A percentile compares a stretch with the other conserved stretches of the same genome.
Conservation (phyloP, 1,140 invertebrate genomes). For the Drosophila quadrilineata region DNA sequence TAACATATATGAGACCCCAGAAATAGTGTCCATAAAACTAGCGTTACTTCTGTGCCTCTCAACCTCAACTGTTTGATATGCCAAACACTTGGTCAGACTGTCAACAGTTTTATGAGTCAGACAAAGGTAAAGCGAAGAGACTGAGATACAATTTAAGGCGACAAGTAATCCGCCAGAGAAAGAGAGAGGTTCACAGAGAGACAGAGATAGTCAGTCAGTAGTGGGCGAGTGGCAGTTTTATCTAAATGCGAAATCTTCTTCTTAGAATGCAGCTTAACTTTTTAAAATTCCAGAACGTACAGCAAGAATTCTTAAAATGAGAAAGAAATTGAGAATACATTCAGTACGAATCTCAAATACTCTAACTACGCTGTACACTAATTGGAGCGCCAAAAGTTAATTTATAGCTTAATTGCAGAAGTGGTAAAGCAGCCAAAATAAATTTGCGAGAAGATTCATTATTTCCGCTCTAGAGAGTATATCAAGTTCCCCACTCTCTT, state of each 20-base stretch:
- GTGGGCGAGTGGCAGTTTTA: not conserved
- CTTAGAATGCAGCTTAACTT: conserved; percentile 42
- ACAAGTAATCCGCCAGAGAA: conserved; percentile 11
- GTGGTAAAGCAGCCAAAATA: not conserved
- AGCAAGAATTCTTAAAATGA: not conserved
- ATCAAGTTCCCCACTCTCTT: too few relatives aligned
- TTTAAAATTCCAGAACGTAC: conserved; percentile 58
- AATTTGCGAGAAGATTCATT: conserved; percentile 8
- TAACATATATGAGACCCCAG: too few relatives aligned
- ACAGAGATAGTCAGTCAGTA: conserved; percentile 18
- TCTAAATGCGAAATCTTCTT: conserved; percentile 51
- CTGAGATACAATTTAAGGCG: conserved; percentile 1
- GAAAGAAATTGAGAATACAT: not conserved
- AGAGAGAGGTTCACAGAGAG: too few relatives aligned
- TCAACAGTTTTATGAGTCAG: conserved; percentile 38
- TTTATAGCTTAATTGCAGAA: conserved; percentile 1
- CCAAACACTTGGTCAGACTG: conserved; percentile 19
- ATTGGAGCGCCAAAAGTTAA: not conserved
- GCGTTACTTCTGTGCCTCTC: not conserved
- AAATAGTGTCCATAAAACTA: conserved; percentile 31
- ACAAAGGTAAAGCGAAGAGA: not conserved
- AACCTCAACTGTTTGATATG: conserved; percentile 33
- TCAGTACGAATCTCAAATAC: not conserved
- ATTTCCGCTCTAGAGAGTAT: conserved; percentile 3
- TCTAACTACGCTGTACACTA: not conserved